A percentile compares a stretch with the other conserved stretches of the same genome.
These are phyloP conservation scores for Synanthedon formicaeformis DNA, from an alignment of 2,888 invertebrate species.

Conservation along the genomic window DNA sequence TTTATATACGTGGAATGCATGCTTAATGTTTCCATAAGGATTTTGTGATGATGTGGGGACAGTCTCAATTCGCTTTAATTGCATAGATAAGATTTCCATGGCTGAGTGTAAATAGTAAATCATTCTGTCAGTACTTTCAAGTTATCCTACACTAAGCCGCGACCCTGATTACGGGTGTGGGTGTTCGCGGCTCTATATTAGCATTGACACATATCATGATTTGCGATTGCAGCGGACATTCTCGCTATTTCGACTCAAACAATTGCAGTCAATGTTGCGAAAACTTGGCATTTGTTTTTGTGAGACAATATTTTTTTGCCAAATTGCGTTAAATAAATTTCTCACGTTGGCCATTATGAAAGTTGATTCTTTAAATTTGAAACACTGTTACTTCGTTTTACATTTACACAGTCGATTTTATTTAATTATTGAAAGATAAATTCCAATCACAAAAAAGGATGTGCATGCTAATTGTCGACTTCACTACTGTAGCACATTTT, in stretches of 20 bases:
- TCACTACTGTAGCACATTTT: no score
- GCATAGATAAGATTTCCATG: background rate
- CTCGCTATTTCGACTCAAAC: slow-evolving; percentile 29
- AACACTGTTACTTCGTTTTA: no score
- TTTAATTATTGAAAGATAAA: no score
- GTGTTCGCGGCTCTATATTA: slow-evolving; percentile 41
- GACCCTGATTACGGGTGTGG: slow-evolving; percentile 42
- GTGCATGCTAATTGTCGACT: no score
- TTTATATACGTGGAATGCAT: no score
- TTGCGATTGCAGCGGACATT: slow-evolving; percentile 38
- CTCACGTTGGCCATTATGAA: background rate
- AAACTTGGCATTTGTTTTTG: background rate
- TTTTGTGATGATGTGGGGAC: no score
- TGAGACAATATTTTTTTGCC: background rate
- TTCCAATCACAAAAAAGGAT: no score
- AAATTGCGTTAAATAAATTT: background rate
- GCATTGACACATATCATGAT: slow-evolving; percentile 57
- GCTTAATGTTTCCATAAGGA: no score
- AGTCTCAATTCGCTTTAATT: background rate
- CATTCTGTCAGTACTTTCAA: slow-evolving; percentile 33
- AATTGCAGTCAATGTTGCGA: slow-evolving; percentile 18
- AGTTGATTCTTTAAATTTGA: background rate
- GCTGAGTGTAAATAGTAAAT: slow-evolving; percentile 22
- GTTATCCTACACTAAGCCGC: slow-evolving; percentile 22
- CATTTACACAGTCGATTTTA: no score